phyloP scores from a whole-genome alignment of 1,140 invertebrate species.

The Lepidotrigona ventralis region DNA sequence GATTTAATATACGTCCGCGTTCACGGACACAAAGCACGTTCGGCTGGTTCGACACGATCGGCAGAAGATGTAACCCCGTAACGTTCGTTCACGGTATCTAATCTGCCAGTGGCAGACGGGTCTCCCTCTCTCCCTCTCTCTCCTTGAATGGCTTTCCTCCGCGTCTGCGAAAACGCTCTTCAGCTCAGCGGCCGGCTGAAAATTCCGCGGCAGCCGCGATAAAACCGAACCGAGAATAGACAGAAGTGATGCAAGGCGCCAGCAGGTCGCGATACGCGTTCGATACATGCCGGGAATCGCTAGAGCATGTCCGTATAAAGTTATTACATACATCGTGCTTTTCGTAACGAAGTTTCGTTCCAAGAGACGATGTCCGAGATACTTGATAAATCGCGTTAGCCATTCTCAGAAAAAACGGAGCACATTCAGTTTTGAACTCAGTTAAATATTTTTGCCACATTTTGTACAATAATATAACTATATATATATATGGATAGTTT shows the following conservation, averaged over 20 bases:
- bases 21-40: background rate
- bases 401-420: too few species aligned
- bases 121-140: background rate
- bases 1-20: slow-evolving; percentile 22
- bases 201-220: slow-evolving; percentile 57
- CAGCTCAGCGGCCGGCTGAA: slow-evolving; percentile 30
- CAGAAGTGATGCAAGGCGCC: slow-evolving; percentile 58
- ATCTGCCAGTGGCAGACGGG: slow-evolving; percentile 9
- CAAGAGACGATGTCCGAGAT: too few species aligned
- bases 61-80: too few species aligned
- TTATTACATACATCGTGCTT: too few species aligned
- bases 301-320: slow-evolving; percentile 27
- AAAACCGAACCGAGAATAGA: slow-evolving; percentile 60
- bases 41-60: slow-evolving; percentile 8
- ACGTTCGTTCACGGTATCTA: slow-evolving; percentile 28
- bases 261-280: slow-evolving; percentile 57
- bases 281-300: slow-evolving; percentile 49
- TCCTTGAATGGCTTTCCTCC: slow-evolving; percentile 14
- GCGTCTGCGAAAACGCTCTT: slow-evolving; percentile 26
- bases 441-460: too few species aligned
- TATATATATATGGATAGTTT: too few species aligned
- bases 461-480: too few species aligned
- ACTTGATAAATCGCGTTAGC: too few species aligned
- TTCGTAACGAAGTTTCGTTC: too few species aligned
- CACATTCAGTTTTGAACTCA: too few species aligned